Evolutionary conservation across 2,113 vertebrate species (phyloP), one percentile per base, ranked within the genome.

Genomic region (Puffinus mauretanicus): DNA sequence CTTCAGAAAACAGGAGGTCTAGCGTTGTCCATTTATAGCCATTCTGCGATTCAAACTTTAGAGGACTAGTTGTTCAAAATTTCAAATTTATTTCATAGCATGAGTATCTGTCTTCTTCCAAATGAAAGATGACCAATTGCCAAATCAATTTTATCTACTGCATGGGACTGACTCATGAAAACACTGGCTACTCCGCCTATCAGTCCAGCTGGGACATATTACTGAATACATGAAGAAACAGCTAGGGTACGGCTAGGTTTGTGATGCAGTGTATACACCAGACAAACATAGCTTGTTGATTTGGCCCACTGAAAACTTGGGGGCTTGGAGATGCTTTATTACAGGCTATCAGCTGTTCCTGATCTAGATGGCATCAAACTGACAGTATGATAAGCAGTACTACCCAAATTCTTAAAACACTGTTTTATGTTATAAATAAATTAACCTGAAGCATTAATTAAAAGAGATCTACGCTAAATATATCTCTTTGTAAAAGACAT

Each of bases 241-340:
- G 61, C 6, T 4, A 42, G 38, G 15, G 15, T 38, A 30, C 62
- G 80, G 49, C 54, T 6, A 21, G 26, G 26, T 40, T 14, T 69
- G 25, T 21, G 21, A 17, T 0, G 1, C 0, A 4, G 44, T 26
- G 9, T 42, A 32, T 13, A 65, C 0, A 1, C 20, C 22, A 67
- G 14, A 49, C 32, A 75, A 84, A 47, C 16, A 30, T 2, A 64
- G 30, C 8, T 47, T 52, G 42, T 11, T 47, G 42, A 51, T 51
- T 36, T 26, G 5, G 13, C 11, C 18, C 34, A 47, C 40, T 65
- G 36, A 72, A 78, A 67, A 36, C 49, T 3, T 67, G 34, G 30
- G 7, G 7, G 15, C 17, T 66, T 49, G 19, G 24, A 18, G 54
- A 52, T 69, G 22, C 38, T 73, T 42, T 81, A 49, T 40, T 20